Base-by-base conservation (phyloP, 2,888 invertebrate species). In the Eristalis intricaria region DNA sequence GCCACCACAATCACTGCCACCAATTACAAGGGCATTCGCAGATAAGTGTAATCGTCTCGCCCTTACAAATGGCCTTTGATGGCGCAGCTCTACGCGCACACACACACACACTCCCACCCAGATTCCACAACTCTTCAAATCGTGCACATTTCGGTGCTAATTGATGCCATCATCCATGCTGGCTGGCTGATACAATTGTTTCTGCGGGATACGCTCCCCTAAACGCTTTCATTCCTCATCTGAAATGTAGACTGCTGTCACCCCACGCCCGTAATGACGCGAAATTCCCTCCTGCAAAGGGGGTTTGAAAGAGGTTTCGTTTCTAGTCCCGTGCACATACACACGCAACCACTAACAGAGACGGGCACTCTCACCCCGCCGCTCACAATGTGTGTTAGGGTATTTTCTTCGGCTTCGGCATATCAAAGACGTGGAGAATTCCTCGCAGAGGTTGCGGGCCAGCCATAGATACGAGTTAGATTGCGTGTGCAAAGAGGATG, bases 401-500 rank as follows among this genome's bases (percentile, higher is more conserved):
- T 35, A 50, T n/a, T 10, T 23, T 38, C 79, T 66, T 63, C 3
- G 26, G 26, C 58, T 60, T 65, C 83, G 65, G 43, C 73, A 38
- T 50, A 50, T 50, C 50, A 50, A 50, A 50, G 50, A 50, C 50
- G 50, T n/a, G 50, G 50, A 50, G 56, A 78, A 83, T 68, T 83
- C 70, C 71, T 68, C 40, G 38, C 56, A 78, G 60, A 26, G 65
- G 29, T 35, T 19, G 61, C 60, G 66, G 38, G 19, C 50, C 19
- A 50, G 43, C n/a, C 43, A 26, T 26, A 43, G n/a, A n/a, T 65
- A 63, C 56, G n/a, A 76, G 76, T 29, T 58, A 73, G 77, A 82
- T 82, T 83, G 78, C 78, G 86, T 86, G 82, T 73, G 70, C 76
- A 81, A 63, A 76, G n/a, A n/a, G 43, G 80, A 80, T 69, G 61